Evolutionary conservation across 2,797 vertebrate genomes (phyloP).

Genomic region (Chelidonichthys spinosus): DNA sequence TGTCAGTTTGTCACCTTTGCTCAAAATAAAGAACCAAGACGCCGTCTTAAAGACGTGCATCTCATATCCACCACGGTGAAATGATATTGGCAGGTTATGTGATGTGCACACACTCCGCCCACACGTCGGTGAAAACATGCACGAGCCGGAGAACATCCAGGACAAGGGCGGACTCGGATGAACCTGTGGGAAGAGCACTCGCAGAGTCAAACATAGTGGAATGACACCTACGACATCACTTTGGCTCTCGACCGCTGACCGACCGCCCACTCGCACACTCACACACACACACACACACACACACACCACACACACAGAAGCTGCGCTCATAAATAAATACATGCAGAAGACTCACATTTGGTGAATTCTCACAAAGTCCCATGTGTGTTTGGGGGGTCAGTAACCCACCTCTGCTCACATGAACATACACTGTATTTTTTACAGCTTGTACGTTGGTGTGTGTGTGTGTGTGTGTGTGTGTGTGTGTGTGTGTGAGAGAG

Average conservation of each 20-base stretch:
- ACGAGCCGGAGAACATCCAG: constrained; percentile 28
- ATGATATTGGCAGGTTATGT: constrained; percentile 33
- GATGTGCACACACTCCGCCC: constrained; percentile 18
- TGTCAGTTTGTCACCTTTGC: constrained; percentile 62
- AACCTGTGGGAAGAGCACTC: constrained; percentile 44
- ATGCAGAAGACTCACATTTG: constrained; percentile 21
- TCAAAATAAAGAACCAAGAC: constrained; percentile 72
- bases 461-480: constrained; percentile 20
- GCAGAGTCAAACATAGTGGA: constrained; percentile 38
- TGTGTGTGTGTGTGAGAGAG: constrained; percentile 31
- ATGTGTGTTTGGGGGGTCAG: constrained; percentile 55
- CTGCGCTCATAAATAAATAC: constrained; percentile 18
- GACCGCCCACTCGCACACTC: constrained; percentile 32
- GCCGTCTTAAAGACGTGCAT: constrained; percentile 65
- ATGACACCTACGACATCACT: constrained; percentile 42
- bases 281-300: too few relatives aligned
- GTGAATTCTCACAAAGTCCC: constrained; percentile 29
- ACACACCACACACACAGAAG: not conserved
- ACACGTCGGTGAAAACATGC: not conserved
- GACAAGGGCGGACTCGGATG: constrained; percentile 29
- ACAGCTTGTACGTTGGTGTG: constrained; percentile 18
- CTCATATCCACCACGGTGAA: constrained; percentile 36
- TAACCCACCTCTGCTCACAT: constrained; percentile 29
- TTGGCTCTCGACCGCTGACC: constrained; percentile 36
- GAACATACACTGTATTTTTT: not conserved